Evolutionary conservation across 2,113 vertebrate species (phyloP).

Genomic region (Artemisiospiza belli): DNA sequence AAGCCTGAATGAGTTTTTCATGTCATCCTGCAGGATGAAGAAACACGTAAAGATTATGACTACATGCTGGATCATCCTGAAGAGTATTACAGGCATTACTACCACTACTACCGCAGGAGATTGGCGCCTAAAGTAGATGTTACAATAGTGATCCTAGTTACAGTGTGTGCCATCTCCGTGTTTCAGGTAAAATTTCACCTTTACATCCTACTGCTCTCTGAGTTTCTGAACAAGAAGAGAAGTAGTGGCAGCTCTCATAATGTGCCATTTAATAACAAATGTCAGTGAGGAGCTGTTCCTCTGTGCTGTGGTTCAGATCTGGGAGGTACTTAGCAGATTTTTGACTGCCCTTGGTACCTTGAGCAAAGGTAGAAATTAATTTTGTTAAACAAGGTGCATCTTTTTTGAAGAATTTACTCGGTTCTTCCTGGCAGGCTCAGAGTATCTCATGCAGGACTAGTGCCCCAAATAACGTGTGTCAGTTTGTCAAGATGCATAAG

Average conservation of each 20-base stretch:
- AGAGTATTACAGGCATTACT: slow-evolving; percentile 95
- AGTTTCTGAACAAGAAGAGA: neutral
- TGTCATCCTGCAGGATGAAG: slow-evolving; percentile 86
- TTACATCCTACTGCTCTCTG: neutral
- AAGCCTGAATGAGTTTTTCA: neutral
- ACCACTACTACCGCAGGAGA: slow-evolving; percentile 91
- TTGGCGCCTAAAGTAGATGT: slow-evolving; percentile 93
- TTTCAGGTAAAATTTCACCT: slow-evolving; percentile 84
- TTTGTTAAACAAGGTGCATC: neutral
- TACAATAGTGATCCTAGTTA: slow-evolving; percentile 89
- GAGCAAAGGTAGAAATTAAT: neutral
- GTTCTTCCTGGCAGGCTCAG: neutral
- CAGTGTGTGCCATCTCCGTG: slow-evolving; percentile 89
- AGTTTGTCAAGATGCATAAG: neutral
- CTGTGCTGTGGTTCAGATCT: neutral
- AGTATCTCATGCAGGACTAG: neutral
- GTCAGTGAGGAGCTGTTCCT: neutral
- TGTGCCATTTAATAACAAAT: neutral
- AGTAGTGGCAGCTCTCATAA: neutral
- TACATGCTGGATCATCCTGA: slow-evolving; percentile 98
- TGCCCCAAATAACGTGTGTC: rapidly evolving
- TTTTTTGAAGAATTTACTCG: neutral
- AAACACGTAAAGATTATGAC: slow-evolving; percentile 91
- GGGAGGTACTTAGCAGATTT: neutral
- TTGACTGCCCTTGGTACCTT: neutral